These are phyloP conservation scores for Achlya flavicornis DNA, from an alignment of 2,888 invertebrate species.

Conservation along the genomic window DNA sequence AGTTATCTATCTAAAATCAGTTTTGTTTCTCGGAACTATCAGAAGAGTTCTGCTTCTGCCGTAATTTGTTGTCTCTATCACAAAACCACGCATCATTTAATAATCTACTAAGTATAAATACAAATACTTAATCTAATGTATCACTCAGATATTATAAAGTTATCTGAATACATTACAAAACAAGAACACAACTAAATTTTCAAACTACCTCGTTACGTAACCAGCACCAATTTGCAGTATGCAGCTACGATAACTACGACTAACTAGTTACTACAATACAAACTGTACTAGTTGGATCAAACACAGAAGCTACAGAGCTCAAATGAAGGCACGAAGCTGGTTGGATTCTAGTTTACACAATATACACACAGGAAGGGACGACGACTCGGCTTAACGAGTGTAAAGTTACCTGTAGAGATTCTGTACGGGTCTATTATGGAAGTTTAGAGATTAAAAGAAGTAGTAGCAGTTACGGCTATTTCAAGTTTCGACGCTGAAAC, in stretches of 20 bases:
- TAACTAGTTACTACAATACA: slow-evolving; percentile 10
- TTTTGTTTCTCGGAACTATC: background rate
- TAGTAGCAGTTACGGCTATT: background rate
- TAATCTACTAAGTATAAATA: too few species aligned
- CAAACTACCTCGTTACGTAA: background rate
- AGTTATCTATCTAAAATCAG: background rate
- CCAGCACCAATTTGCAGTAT: slow-evolving; percentile 3
- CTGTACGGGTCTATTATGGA: background rate
- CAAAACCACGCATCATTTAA: too few species aligned
- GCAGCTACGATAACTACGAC: background rate
- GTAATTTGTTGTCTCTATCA: too few species aligned
- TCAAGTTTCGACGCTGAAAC: background rate
- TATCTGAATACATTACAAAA: background rate
- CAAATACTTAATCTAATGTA: too few species aligned
- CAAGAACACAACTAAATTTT: background rate
- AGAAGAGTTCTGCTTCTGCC: background rate
- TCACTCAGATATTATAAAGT: too few species aligned
- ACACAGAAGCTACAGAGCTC: slow-evolving; percentile 10
- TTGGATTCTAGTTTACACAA: slow-evolving; percentile 5
- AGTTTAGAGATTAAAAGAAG: background rate
- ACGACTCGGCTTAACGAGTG: slow-evolving; percentile 11
- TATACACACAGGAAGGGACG: background rate
- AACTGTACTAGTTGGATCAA: slow-evolving; percentile 9
- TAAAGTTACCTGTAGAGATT: slow-evolving; percentile 10
- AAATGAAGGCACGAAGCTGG: background rate